Evolutionary conservation across 2,113 vertebrate genomes (phyloP).

Genomic region (Colaptes auratus): DNA sequence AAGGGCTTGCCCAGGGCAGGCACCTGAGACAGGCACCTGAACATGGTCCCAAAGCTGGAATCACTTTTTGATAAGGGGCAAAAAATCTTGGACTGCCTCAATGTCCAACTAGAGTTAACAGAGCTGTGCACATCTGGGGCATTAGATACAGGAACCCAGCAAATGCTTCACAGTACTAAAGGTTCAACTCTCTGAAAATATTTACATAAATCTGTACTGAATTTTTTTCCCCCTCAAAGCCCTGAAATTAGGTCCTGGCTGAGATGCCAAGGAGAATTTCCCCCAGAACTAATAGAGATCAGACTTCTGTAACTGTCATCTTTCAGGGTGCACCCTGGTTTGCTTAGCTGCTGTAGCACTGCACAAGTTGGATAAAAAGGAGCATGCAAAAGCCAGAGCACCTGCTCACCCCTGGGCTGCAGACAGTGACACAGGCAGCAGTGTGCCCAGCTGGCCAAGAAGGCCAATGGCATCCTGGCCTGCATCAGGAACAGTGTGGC

Average conservation of each 20-base stretch:
- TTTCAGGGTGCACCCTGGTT: not conserved
- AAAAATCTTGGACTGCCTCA: not conserved
- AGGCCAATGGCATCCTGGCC: no score
- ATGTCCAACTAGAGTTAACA: not conserved
- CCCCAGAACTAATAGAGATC: not conserved
- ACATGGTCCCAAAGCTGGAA: not conserved
- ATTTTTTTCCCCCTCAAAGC: not conserved
- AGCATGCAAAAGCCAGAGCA: not conserved
- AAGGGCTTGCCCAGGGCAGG: not conserved
- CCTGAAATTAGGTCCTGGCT: not conserved
- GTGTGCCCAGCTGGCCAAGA: no score
- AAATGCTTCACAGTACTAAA: not conserved
- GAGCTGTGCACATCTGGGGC: not conserved
- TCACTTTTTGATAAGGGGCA: not conserved
- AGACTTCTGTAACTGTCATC: not conserved
- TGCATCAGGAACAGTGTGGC: no score
- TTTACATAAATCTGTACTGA: not conserved
- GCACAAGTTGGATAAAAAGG: accelerated
- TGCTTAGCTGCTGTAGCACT: not conserved
- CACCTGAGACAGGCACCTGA: not conserved
- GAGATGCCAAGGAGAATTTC: not conserved
- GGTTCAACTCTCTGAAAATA: not conserved
- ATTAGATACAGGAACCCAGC: not conserved
- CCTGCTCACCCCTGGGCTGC: not conserved
- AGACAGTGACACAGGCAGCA: no score